Evolutionary conservation across 2,113 vertebrate species (phyloP).

Genomic region (Takifugu flavidus): DNA sequence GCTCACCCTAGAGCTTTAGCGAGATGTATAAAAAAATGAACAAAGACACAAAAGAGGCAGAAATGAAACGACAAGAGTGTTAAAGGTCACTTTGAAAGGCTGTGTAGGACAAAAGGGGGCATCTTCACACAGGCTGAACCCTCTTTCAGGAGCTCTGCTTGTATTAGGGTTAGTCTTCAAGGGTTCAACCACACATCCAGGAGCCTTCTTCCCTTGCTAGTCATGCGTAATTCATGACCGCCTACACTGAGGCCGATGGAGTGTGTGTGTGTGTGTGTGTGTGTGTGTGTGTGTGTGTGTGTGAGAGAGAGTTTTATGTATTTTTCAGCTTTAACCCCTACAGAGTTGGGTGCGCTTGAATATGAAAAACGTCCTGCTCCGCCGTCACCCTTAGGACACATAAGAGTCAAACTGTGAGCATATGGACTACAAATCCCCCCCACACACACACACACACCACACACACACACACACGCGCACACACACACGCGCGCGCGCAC

Average conservation of each 20-base stretch:
- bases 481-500: slow-evolving; percentile 13
- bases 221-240: slow-evolving; percentile 68
- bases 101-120: slow-evolving; percentile 14
- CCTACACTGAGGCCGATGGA: slow-evolving; percentile 38
- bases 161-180: slow-evolving; percentile 56
- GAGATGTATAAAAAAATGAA: too few relatives aligned
- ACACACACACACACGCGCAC: background rate
- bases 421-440: slow-evolving; percentile 61
- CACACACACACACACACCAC: slow-evolving; percentile 9
- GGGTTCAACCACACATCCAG: slow-evolving; percentile 41
- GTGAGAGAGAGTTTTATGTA: slow-evolving; percentile 18
- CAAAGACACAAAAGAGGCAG: background rate
- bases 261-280: background rate
- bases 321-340: slow-evolving; percentile 26
- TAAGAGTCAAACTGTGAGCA: slow-evolving; percentile 49
- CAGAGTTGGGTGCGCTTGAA: slow-evolving; percentile 54
- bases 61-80: background rate
- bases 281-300: background rate
- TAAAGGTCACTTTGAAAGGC: slow-evolving; percentile 3
- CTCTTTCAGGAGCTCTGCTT: slow-evolving; percentile 40
- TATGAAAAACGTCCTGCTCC: slow-evolving; percentile 59
- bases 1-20: too few relatives aligned
- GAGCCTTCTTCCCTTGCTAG: slow-evolving; percentile 25
- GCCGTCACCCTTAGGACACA: slow-evolving; percentile 45
- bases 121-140: slow-evolving; percentile 21